phyloP scores from a whole-genome alignment of 2,113 vertebrate genomes.

The Steatornis caripensis region DNA sequence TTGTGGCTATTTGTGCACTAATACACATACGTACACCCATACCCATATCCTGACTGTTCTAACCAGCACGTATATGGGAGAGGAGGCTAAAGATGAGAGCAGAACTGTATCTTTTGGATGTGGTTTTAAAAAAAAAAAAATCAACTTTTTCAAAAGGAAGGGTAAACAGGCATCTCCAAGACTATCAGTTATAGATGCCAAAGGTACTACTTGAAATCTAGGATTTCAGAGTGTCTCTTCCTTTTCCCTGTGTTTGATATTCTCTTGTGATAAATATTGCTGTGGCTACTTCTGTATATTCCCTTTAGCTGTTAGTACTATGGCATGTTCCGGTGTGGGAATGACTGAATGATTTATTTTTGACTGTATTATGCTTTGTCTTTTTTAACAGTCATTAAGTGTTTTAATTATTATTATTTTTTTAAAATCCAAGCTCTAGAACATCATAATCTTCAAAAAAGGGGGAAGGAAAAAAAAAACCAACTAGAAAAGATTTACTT shows the following conservation, averaged over 20 bases:
- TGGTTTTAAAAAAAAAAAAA: neutral
- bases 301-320: neutral
- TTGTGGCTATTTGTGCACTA: neutral
- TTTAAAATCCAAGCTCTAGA: neutral
- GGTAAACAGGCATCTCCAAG: neutral
- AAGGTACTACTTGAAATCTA: neutral
- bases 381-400: neutral
- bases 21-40: too few relatives aligned
- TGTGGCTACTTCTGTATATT: neutral
- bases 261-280: neutral
- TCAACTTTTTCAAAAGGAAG: neutral
- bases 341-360: neutral
- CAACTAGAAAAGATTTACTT: neutral
- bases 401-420: neutral
- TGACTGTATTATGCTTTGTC: neutral
- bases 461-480: too few relatives aligned
- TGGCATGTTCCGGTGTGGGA: neutral
- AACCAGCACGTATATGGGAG: neutral
- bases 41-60: neutral
- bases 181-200: neutral
- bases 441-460: neutral
- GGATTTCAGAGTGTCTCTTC: neutral
- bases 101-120: neutral
- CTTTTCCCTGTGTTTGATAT: neutral
- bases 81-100: neutral